phyloP scores from a whole-genome alignment of 2,888 invertebrate genomes.

The Sinotaia quadrata region DNA sequence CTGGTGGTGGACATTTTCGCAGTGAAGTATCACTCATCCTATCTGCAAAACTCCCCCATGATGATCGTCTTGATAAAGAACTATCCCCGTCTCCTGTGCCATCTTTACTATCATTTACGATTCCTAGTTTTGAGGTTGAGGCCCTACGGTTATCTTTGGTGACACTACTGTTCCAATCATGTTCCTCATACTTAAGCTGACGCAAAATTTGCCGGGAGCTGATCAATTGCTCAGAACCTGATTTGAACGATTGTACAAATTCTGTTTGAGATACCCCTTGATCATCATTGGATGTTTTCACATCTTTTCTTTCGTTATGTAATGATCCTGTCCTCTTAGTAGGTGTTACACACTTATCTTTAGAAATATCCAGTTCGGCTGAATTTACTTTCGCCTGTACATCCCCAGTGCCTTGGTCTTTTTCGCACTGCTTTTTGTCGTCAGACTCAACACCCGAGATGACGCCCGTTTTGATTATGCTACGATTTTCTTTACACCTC shows the following conservation, averaged over 20 bases:
- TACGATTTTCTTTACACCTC: not conserved
- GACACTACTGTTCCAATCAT: too few relatives aligned
- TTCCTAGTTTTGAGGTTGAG: too few relatives aligned
- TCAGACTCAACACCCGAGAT: not conserved
- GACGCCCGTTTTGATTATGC: not conserved
- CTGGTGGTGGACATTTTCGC: constrained; percentile 8
- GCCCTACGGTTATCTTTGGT: too few relatives aligned
- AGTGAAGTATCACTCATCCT: not conserved
- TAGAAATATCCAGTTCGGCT: not conserved
- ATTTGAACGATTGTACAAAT: too few relatives aligned
- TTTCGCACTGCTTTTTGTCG: not conserved
- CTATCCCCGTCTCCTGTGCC: constrained; percentile 3
- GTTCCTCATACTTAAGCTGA: constrained; percentile 9
- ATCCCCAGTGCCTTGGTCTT: not conserved
- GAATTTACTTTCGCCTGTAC: not conserved
- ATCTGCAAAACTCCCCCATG: constrained; percentile 19
- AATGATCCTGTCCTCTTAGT: too few relatives aligned
- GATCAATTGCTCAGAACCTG: too few relatives aligned
- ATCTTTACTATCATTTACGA: too few relatives aligned
- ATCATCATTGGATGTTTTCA: too few relatives aligned
- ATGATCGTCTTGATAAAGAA: not conserved
- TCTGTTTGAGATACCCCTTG: too few relatives aligned
- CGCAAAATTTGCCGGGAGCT: constrained; percentile 4
- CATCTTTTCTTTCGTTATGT: too few relatives aligned
- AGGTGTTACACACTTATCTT: too few relatives aligned